Conservation (phyloP, 2,888 invertebrate genomes). For the Melinopterus prodromus region DNA sequence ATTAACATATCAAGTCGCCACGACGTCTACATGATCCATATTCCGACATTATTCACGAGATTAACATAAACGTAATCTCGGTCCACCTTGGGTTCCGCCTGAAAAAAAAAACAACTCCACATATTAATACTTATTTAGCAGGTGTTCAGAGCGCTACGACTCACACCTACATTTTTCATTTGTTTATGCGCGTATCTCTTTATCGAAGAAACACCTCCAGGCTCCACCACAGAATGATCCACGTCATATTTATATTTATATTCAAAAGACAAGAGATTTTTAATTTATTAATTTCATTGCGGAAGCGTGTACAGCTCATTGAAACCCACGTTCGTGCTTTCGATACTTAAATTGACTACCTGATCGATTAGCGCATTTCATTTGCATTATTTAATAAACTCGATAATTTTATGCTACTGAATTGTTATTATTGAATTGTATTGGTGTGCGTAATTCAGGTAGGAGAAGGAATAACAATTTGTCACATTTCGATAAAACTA, state of each 20-base stretch:
- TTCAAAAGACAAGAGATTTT: neutral
- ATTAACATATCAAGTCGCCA: neutral
- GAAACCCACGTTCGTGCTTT: neutral
- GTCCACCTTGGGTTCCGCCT: neutral
- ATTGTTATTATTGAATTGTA: neutral
- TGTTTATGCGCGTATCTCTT: neutral
- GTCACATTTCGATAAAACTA: too few relatives aligned
- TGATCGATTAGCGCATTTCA: neutral
- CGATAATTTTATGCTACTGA: neutral
- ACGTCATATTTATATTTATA: neutral
- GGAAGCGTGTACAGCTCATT: neutral
- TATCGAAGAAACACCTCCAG: neutral
- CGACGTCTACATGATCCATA: neutral
- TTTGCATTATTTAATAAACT: neutral
- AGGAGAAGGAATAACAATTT: neutral
- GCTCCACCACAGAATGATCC: neutral
- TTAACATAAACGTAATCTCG: neutral
- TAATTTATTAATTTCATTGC: neutral
- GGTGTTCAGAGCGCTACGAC: neutral
- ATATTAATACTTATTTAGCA: slow-evolving; percentile 4
- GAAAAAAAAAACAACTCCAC: neutral
- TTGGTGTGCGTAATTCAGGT: neutral
- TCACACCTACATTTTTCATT: neutral
- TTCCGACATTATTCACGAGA: neutral
- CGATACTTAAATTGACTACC: neutral